Percentiles rank a stretch among this genome's conserved stretches.
Conservation (phyloP, 2,113 vertebrate species). For the Ceyx cyanopectus region DNA sequence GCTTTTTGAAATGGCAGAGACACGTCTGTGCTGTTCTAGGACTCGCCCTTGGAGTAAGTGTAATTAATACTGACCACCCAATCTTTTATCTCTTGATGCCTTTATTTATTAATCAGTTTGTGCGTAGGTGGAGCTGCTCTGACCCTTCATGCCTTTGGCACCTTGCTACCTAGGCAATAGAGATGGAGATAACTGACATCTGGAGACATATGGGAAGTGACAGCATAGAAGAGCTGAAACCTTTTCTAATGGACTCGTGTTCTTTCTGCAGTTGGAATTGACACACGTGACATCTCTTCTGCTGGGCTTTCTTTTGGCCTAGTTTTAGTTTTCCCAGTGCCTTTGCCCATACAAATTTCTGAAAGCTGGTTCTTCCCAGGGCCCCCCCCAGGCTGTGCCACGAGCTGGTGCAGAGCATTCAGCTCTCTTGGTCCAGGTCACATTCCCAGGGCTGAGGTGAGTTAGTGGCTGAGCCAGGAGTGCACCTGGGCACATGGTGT, state of each 20-base stretch:
- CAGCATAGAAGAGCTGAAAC: neutral
- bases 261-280: neutral
- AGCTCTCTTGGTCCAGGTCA: neutral
- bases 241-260: neutral
- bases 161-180: neutral
- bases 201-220: neutral
- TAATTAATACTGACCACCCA: neutral
- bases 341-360: neutral
- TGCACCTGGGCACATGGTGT: neutral
- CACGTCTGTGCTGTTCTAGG: neutral
- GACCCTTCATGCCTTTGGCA: neutral
- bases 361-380: neutral
- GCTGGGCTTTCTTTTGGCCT: conserved; percentile 1
- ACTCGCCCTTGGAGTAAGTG: neutral
- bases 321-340: neutral
- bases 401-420: neutral
- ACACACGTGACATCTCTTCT: neutral
- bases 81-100: neutral
- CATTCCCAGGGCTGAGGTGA: neutral
- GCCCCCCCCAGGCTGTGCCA: neutral
- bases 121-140: neutral
- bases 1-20: neutral
- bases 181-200: neutral
- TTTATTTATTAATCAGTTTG: neutral
- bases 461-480: neutral